phyloP scores from a whole-genome alignment of 35 echinoderm and acorn worm species.

The Lytechinus pictus region DNA sequence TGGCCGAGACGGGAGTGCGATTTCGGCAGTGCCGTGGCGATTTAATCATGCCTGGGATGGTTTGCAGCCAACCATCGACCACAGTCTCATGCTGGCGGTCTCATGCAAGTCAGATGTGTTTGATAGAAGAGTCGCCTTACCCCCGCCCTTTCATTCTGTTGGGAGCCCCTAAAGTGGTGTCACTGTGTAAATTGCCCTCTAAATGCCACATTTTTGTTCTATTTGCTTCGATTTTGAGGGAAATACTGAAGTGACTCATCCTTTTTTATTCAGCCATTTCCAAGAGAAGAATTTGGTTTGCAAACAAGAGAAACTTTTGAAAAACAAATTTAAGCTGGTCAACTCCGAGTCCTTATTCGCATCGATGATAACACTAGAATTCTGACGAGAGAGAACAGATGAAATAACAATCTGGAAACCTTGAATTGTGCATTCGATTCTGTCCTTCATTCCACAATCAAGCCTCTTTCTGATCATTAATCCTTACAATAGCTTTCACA shows the following conservation, averaged over 20 bases:
- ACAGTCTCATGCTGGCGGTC: neutral
- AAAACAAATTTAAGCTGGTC: neutral
- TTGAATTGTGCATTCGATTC: neutral
- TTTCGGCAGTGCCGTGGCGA: neutral
- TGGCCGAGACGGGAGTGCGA: slow-evolving; percentile 12
- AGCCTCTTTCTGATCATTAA: neutral
- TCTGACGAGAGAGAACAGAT: too few species aligned
- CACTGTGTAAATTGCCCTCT: slow-evolving; percentile 6
- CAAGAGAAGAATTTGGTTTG: neutral
- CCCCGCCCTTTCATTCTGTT: neutral
- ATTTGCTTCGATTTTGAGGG: slow-evolving; percentile 10
- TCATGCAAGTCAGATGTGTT: slow-evolving; percentile 1
- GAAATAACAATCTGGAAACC: too few species aligned
- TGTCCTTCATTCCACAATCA: neutral
- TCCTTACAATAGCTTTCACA: neutral
- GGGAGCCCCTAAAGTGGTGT: slow-evolving; percentile 29
- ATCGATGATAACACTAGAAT: neutral
- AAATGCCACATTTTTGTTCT: neutral
- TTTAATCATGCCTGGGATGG: slow-evolving; percentile 17
- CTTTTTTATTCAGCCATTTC: neutral
- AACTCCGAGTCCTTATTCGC: neutral
- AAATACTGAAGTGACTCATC: slow-evolving; percentile 19
- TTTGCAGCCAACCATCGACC: neutral
- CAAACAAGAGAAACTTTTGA: neutral
- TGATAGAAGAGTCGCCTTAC: neutral